Conservation (phyloP, 2,113 vertebrate species). For the Furnarius figulus region DNA sequence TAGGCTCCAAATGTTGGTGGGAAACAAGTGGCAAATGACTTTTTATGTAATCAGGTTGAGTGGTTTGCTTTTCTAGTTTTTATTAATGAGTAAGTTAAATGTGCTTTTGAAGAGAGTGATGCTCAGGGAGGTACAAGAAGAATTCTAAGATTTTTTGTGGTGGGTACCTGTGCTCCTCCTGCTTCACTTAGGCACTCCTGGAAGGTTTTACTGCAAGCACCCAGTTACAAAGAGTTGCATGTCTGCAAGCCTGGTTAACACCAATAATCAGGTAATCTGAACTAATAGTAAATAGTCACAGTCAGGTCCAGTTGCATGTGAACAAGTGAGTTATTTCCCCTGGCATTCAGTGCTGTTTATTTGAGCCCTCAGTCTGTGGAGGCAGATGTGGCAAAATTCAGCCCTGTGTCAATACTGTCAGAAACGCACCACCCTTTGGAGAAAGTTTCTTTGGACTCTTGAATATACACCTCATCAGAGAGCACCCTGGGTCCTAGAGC, state of each 20-base stretch:
- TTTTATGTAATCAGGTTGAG: background rate
- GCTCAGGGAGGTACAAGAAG: background rate
- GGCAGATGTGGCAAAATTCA: conserved; percentile 24
- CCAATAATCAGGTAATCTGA: background rate
- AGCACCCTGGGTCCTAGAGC: background rate
- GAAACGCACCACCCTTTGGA: fast-evolving
- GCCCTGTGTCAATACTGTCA: background rate
- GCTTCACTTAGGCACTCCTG: background rate
- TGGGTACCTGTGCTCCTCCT: background rate
- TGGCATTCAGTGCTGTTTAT: background rate
- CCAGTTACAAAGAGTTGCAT: background rate
- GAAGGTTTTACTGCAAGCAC: background rate
- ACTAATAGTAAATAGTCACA: background rate
- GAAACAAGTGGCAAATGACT: background rate
- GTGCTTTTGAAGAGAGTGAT: background rate
- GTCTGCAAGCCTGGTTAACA: background rate
- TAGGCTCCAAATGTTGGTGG: background rate
- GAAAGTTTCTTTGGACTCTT: conserved; percentile 10
- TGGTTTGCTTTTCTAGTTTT: conserved; percentile 15
- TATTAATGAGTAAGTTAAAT: background rate
- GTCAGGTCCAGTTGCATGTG: background rate
- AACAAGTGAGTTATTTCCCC: background rate
- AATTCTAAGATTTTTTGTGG: background rate
- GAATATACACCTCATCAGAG: background rate
- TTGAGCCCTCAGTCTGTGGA: background rate